Evolutionary conservation across 2,797 vertebrate genomes (phyloP), one percentile per base, ranked within the genome.

Genomic region (Pagetopsis macropterus): DNA sequence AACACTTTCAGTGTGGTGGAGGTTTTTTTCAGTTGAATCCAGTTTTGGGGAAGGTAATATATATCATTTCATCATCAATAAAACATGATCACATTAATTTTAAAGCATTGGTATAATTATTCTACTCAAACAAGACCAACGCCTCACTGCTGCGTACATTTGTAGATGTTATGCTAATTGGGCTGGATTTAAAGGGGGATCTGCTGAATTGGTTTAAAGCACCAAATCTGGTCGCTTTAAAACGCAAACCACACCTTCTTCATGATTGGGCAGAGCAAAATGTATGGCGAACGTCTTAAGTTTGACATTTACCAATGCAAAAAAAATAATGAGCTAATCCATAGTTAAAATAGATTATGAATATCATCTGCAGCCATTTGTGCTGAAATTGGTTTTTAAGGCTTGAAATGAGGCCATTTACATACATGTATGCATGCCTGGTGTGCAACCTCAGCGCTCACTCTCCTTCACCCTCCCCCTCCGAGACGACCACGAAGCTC

Each of bases 371-470:
- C 52, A 70, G 37, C 56, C 64, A 61, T 79, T 81, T 80, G 55
- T 70, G 57, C 70, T 69, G 62, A 77, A 74, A 84, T 60, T 65
- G 64, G 17, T 51, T 70, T 79, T 84, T 72, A 75, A 62, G 56
- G 50, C 19, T 70, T 65, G 59, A 87, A 89, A 83, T 74, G 56
- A 87, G 75, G 61, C 57, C 66, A 73, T 89, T 82, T 79, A 75
- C 83, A 89, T 82, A 82, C 70, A 85, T 82, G 81, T 78, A 85
- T 76, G 75, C 81, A 68, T 72, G 75, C 16, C 44, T 72, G 54
- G 14, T 83, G 66, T 79, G 75, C 64, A 76, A 82, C 64, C 54
- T 76, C 51, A 66, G 74, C 73, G 33, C 54, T 67, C 59, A 3
- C 57, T 73, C 54, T 54, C 31, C 40, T 33, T 70, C 64, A 48